These are phyloP conservation scores for Galerucella nymphaeae DNA, from an alignment of 2,888 invertebrate species.

Conservation along the genomic window DNA sequence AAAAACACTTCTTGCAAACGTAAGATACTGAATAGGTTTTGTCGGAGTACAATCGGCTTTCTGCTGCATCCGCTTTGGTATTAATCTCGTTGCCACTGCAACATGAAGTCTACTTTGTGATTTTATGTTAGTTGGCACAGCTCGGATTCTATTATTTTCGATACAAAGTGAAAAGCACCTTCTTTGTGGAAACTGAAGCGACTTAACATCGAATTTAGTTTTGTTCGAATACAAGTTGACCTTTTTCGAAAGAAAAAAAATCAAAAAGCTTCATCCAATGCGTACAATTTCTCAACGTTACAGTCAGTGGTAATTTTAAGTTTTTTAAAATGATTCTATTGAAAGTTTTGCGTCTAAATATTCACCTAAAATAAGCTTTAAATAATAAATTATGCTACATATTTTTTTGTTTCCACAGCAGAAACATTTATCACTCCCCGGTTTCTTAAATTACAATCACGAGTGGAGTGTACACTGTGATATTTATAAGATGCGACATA, in stretches of 20 bases:
- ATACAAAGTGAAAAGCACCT: not conserved
- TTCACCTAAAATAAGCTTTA: too few relatives aligned
- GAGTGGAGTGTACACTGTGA: too few relatives aligned
- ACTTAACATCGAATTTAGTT: not conserved
- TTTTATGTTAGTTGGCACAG: not conserved
- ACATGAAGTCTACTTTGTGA: not conserved
- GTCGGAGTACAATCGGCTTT: not conserved
- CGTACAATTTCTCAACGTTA: too few relatives aligned
- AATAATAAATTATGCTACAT: too few relatives aligned
- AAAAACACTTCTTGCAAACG: not conserved
- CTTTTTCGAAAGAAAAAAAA: not conserved
- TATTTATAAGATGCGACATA: too few relatives aligned
- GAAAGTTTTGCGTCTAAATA: too few relatives aligned
- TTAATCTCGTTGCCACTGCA: not conserved
- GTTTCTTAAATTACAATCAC: too few relatives aligned
- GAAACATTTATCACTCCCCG: too few relatives aligned
- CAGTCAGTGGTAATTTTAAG: too few relatives aligned
- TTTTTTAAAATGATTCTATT: too few relatives aligned
- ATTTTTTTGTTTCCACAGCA: too few relatives aligned
- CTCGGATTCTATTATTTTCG: not conserved
- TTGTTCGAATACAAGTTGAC: not conserved
- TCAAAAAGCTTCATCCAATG: too few relatives aligned
- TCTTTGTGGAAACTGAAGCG: constrained; percentile 1
- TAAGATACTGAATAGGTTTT: not conserved
- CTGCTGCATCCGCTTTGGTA: not conserved